Evolutionary conservation across 2,888 invertebrate genomes (phyloP), one percentile per base, ranked within the genome.

Genomic region (Hyposoter dolosus): DNA sequence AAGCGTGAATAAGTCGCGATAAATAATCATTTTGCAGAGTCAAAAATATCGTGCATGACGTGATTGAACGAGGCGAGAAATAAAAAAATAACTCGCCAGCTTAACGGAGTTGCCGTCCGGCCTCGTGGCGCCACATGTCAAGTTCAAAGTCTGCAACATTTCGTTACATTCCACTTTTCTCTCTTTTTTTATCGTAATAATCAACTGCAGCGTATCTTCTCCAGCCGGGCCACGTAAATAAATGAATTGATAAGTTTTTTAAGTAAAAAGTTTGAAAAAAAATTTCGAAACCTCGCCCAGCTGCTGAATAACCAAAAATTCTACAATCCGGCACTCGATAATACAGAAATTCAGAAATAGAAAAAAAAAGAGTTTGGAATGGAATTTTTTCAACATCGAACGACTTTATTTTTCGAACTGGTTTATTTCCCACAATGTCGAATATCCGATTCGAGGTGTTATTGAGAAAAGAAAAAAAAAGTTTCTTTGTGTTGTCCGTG

Each of bases 11-110:
- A 66, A 45, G 72, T 66, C 23, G n/a, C 50, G 80, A 80, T 80
- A 80, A 80, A 83, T 85, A 83, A 83, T 77, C 80, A 45, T 63
- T 72, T 68, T 45, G 35, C 65, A 0, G 17, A 56, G 76, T 72
- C 77, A 63, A 68, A 80, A 85, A 85, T 83, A 85, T 53, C 71
- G 23, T 76, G 32, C 60, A 47, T 80, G 83, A 83, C 82, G 83
- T n/a, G 56, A 19, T 60, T 7, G n/a, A 47, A 72, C 43, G 19
- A 63, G 47, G 68, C 53, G 50, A 56, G 47, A 45, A 47, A 69
- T 23, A 47, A 23, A 45, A 74, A 74, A 60, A 74, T 71, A 68
- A 47, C 45, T 32, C 45, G 35, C n/a, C 5, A 15, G 50, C 28
- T 66, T 35, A 40, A 50, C 60, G 15, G 32, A 76, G 68, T 76